phyloP scores from a whole-genome alignment of 2,888 invertebrate species.

The Enchytraeus crypticus region DNA sequence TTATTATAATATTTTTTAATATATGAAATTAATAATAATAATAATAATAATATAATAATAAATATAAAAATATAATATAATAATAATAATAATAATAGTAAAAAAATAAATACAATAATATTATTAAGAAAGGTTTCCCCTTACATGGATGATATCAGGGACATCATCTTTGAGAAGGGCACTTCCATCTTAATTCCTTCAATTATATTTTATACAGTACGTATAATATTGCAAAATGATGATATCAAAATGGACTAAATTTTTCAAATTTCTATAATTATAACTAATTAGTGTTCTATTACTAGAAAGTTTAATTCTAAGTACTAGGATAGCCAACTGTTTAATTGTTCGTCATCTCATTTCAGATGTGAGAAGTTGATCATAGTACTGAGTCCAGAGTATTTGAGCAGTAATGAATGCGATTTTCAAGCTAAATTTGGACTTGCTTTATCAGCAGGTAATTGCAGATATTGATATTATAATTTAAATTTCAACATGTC shows the following conservation, averaged over 20 bases:
- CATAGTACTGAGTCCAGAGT: slow-evolving; percentile 68
- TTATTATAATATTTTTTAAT: too few relatives aligned
- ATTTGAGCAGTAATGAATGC: slow-evolving; percentile 65
- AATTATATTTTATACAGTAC: too few relatives aligned
- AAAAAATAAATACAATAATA: neutral
- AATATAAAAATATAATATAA: neutral
- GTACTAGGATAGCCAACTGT: too few relatives aligned
- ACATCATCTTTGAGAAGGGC: too few relatives aligned
- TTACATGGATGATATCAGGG: too few relatives aligned
- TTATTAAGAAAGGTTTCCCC: too few relatives aligned
- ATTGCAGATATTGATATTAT: neutral
- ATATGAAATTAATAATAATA: neutral
- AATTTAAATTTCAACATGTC: neutral
- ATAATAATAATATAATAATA: neutral
- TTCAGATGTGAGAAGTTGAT: slow-evolving; percentile 66
- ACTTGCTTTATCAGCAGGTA: slow-evolving; percentile 66
- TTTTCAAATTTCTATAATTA: too few relatives aligned
- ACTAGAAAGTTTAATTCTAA: too few relatives aligned
- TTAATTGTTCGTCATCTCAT: neutral
- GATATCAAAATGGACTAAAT: too few relatives aligned
- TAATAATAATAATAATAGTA: neutral
- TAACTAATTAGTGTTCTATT: too few relatives aligned
- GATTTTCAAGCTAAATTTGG: slow-evolving; percentile 71
- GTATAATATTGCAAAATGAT: too few relatives aligned
- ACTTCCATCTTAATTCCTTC: too few relatives aligned